A percentile compares a stretch with the other conserved stretches of the same genome.
Conservation (phyloP, 1,140 invertebrate genomes). For the Aleiodes sp. region DNA sequence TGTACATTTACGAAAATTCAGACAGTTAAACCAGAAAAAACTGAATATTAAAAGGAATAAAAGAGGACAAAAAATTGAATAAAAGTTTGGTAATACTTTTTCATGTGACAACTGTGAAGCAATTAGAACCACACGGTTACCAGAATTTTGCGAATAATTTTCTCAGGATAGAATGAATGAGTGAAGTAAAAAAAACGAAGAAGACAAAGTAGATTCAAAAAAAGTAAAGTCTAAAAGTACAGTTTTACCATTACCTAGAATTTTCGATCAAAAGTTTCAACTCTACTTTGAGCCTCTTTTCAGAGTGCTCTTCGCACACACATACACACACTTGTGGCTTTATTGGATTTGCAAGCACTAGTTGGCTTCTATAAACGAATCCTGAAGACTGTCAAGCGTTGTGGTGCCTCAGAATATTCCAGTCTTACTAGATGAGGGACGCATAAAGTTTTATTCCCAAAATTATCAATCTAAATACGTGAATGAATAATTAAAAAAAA, state of each 20-base stretch:
- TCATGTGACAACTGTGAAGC: too few relatives aligned
- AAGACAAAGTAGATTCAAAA: too few relatives aligned
- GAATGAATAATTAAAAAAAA: not conserved
- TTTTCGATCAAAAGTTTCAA: not conserved
- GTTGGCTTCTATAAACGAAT: constrained; percentile 62
- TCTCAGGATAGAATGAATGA: too few relatives aligned
- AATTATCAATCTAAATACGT: not conserved
- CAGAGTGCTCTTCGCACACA: not conserved
- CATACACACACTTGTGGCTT: constrained; percentile 26
- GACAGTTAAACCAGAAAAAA: too few relatives aligned
- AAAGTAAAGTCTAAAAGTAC: too few relatives aligned
- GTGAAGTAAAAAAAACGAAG: too few relatives aligned
- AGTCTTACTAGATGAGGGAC: not conserved
- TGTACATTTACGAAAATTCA: too few relatives aligned
- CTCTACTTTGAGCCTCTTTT: not conserved
- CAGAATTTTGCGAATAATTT: too few relatives aligned
- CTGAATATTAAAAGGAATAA: too few relatives aligned
- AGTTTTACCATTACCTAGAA: not conserved
- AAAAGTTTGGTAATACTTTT: too few relatives aligned
- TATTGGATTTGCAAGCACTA: constrained; percentile 60
- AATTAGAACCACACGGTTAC: too few relatives aligned
- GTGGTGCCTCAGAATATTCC: constrained; percentile 49
- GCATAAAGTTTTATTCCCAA: not conserved
- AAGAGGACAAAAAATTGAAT: too few relatives aligned
- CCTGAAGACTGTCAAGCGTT: constrained; percentile 55